These are phyloP conservation scores for Zaprionus davidi DNA, from an alignment of 1,140 invertebrate species.

Conservation along the genomic window DNA sequence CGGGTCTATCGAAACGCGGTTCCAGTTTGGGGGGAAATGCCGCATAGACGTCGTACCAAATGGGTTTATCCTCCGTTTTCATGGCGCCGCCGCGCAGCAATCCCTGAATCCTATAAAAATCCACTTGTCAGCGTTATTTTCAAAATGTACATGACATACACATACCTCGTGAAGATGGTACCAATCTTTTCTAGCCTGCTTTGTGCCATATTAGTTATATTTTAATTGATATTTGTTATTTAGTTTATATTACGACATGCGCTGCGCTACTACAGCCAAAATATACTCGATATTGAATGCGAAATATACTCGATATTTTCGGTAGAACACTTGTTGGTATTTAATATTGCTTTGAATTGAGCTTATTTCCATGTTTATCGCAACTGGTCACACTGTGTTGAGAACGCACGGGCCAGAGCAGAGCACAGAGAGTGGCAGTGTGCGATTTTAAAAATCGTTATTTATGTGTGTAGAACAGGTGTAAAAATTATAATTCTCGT, in stretches of 20 bases:
- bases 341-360: slow-evolving; percentile 8
- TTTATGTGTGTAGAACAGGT: slow-evolving; percentile 53
- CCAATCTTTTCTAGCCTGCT: slow-evolving; percentile 90
- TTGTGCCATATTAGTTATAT: slow-evolving; percentile 85
- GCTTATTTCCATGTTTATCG: slow-evolving; percentile 11
- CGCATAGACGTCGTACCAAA: slow-evolving; percentile 96
- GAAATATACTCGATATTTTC: slow-evolving; percentile 36
- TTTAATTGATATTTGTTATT: slow-evolving; percentile 47
- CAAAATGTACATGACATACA: not conserved
- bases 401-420: slow-evolving; percentile 38
- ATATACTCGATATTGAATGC: slow-evolving; percentile 17
- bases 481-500: slow-evolving; percentile 37
- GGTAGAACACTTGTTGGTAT: not conserved
- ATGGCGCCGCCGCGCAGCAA: slow-evolving; percentile 90
- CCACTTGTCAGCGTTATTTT: slow-evolving; percentile 51
- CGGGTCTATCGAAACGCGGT: slow-evolving; percentile 89
- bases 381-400: slow-evolving; percentile 51
- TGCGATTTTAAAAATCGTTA: slow-evolving; percentile 41
- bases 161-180: slow-evolving; percentile 89
- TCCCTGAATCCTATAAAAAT: slow-evolving; percentile 88
- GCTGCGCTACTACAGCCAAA: slow-evolving; percentile 11
- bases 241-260: slow-evolving; percentile 67
- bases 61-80: slow-evolving; percentile 90
- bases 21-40: slow-evolving; percentile 93
- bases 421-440: slow-evolving; percentile 20